A percentile compares a stretch with the other conserved stretches of the same genome.
These are phyloP conservation scores for Caenorhabditis sp. DNA, from an alignment of 2,888 invertebrate genomes.

Conservation along the genomic window DNA sequence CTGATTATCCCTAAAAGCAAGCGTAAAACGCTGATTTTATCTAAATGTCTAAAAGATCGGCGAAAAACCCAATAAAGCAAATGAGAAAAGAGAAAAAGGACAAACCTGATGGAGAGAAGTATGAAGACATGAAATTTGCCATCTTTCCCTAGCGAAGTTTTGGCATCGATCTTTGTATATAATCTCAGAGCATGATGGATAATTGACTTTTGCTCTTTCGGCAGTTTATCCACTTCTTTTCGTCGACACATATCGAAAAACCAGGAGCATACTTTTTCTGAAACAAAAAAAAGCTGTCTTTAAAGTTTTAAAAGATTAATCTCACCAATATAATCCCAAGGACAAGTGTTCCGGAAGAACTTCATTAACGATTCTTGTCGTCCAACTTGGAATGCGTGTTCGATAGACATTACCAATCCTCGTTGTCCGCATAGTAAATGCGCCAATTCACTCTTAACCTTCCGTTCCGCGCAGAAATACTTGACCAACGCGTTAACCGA, in stretches of 20 bases:
- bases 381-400: slow-evolving; percentile 86
- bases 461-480: slow-evolving; percentile 47
- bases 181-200: slow-evolving; percentile 83
- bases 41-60: too few species aligned
- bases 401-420: slow-evolving; percentile 90
- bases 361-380: slow-evolving; percentile 85
- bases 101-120: slow-evolving; percentile 88
- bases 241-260: slow-evolving; percentile 66
- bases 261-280: slow-evolving; percentile 63
- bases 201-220: slow-evolving; percentile 76
- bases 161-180: slow-evolving; percentile 82
- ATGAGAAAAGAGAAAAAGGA: background rate
- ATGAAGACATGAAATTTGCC: slow-evolving; percentile 96
- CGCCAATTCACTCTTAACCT: slow-evolving; percentile 77
- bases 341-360: slow-evolving; percentile 91
- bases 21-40: too few species aligned
- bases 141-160: slow-evolving; percentile 90
- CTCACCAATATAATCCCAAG: slow-evolving; percentile 91
- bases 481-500: slow-evolving; percentile 92
- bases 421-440: slow-evolving; percentile 92
- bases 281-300: slow-evolving; percentile 10
- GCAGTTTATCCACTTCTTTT: slow-evolving; percentile 62
- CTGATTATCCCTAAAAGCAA: too few species aligned
- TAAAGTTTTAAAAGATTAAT: background rate
- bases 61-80: too few species aligned